phyloP scores from a whole-genome alignment of 2,888 invertebrate genomes.

The Ormyrus nitidulus region DNA sequence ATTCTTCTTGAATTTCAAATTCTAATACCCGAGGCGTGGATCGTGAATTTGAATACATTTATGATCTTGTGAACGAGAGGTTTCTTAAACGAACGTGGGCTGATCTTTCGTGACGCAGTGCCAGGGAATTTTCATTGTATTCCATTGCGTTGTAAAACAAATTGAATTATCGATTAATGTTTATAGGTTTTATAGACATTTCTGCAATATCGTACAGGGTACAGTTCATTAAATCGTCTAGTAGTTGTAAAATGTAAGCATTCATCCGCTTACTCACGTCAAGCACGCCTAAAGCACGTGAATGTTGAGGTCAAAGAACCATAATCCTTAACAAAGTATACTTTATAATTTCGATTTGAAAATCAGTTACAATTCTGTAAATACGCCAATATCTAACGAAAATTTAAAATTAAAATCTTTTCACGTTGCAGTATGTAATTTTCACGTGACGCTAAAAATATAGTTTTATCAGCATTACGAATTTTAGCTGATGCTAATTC shows the following conservation, averaged over 20 bases:
- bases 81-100: neutral
- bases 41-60: slow-evolving; percentile 18
- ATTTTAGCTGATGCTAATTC: too few relatives aligned
- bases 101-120: neutral
- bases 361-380: neutral
- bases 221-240: too few relatives aligned
- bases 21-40: slow-evolving; percentile 9
- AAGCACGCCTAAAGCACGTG: neutral
- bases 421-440: neutral
- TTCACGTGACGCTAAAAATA: neutral
- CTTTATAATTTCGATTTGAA: neutral
- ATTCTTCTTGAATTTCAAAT: slow-evolving; percentile 25
- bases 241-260: too few relatives aligned
- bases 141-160: neutral
- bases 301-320: neutral
- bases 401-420: neutral
- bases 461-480: neutral
- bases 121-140: neutral
- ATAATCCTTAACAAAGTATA: neutral
- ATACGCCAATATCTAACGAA: neutral
- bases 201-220: too few relatives aligned
- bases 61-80: neutral
- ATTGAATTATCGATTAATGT: neutral
- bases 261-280: too few relatives aligned
- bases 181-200: too few relatives aligned